Evolutionary conservation across 2,113 vertebrate species (phyloP), one percentile per base, ranked within the genome.

Genomic region (Podilymbus podiceps): DNA sequence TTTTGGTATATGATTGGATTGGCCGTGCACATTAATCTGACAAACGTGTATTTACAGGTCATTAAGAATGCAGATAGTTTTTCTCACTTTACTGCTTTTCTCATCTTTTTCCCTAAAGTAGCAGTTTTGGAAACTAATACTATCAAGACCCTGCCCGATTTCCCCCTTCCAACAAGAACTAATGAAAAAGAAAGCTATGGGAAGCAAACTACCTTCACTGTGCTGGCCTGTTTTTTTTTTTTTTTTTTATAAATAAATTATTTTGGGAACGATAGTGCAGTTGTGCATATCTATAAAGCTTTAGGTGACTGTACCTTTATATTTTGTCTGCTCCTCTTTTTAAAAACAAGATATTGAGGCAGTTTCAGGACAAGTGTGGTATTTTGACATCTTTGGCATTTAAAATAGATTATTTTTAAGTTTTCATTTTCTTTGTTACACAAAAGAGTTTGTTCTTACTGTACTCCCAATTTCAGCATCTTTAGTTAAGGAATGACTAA

Each of bases 1-100:
- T 47, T 89, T 85, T 74, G 63, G n/a, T 85, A 62, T 76, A 40
- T 18, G 72, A 80, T 88, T 90, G 50, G 42, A 74, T 91, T 97
- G 93, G 71, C 90, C 56, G 30, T 69, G 46, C 71, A 33, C 66
- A 89, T 81, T 82, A 78, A 89, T 91, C 69, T 94, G 84, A 89
- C 58, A 94, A 91, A 79, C 46, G 8, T 58, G 59, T 94, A 80
- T 88, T 95, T 95, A 73, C 71, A 83, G 55, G 85, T 77, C 9
- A 83, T 88, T 93, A 71, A 85, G 75, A 93, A 77, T 33, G 47
- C 9, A 82, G 22, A n/a, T 76, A 55, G 2, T 30, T 85, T 88
- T 88, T 83, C 23, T 75, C 50, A 62, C 72, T 82, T 80, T 35
- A 49, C 79, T 90, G 22, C 13, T 89, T 93, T 91, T 53, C 27